Evolutionary conservation across 2,113 vertebrate genomes (phyloP).

Genomic region (Martes martes): DNA sequence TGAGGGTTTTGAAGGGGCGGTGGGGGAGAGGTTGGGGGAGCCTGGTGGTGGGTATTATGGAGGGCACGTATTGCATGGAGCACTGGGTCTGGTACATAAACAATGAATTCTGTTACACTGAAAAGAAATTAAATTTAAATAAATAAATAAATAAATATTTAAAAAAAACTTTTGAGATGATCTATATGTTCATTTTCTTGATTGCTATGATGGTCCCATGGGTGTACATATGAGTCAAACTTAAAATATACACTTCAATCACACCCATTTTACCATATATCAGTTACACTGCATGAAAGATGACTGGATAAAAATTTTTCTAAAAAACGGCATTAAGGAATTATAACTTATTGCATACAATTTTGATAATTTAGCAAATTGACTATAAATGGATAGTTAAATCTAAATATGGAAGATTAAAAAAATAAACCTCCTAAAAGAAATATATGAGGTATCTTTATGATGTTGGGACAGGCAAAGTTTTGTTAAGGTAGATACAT

Average conservation of each 20-base stretch:
- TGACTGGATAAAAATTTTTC: background rate
- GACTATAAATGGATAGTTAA: background rate
- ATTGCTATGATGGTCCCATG: background rate
- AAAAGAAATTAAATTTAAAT: too few species aligned
- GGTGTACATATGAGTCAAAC: background rate
- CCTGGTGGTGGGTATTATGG: too few species aligned
- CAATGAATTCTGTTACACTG: too few species aligned
- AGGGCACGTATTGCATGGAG: too few species aligned
- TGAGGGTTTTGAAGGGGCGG: too few species aligned
- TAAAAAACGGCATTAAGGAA: background rate
- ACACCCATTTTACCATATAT: background rate
- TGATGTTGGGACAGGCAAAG: background rate
- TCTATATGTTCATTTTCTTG: background rate
- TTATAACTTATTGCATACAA: background rate
- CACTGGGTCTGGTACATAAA: too few species aligned
- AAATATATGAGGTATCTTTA: background rate
- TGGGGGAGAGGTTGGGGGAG: too few species aligned
- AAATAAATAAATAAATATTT: too few species aligned
- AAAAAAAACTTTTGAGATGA: background rate
- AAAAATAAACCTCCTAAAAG: background rate
- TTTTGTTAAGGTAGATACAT: background rate
- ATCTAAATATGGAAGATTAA: background rate
- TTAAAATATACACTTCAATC: background rate
- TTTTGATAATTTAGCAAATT: background rate
- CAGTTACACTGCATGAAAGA: background rate